Base-by-base conservation (phyloP, 2,113 vertebrate genomes). In the Ciconia boyciana region DNA sequence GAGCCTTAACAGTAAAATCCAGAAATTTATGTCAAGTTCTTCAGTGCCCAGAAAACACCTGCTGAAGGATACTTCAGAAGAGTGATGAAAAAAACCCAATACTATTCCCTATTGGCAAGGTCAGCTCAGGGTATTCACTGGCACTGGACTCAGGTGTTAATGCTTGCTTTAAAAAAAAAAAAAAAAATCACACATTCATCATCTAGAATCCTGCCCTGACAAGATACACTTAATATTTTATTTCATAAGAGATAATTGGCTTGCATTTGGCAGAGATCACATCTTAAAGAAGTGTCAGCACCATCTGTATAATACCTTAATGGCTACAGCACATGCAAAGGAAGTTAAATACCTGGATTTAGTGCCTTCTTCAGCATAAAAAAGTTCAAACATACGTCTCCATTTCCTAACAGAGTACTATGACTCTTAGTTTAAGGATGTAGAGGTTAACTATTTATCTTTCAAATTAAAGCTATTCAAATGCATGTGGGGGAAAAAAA, bases 401-500 rank as follows among this genome's bases (percentile, higher is more conserved):
- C 20, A 72, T 16, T 54, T 87, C 76, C 41, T 74, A 26, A 36
- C 17, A 88, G 8, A 69, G 31, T 44, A 77, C 10, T 41, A 8
- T 6, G 15, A 39, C 11, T 58, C 54, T 68, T 43, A 61, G 6
- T 46, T 82, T n/a, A 83, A 43, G 51, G n/a, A 62, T 21, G 4
- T 13, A 89, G 14, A 66, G 6, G 8, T 49, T 24, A 92, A 61
- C 9, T 12, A 65, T 0, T 0, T 8, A 22, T 66, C 16, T 77
- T 83, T 76, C 10, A 48, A 86, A 52, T 52, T 62, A 74, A 86
- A 70, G 14, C 49, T 72, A 65, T 36, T 86, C 22, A 87, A 79
- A 86, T 6, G 2, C 1, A 7, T 6, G 8, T 2, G 22, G 15
- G 10, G 5, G 5, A 15, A 26, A 48, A 58, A 34, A n/a, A 36